phyloP scores from a whole-genome alignment of 2,797 vertebrate genomes.

The Petrocephalus sullivani region DNA sequence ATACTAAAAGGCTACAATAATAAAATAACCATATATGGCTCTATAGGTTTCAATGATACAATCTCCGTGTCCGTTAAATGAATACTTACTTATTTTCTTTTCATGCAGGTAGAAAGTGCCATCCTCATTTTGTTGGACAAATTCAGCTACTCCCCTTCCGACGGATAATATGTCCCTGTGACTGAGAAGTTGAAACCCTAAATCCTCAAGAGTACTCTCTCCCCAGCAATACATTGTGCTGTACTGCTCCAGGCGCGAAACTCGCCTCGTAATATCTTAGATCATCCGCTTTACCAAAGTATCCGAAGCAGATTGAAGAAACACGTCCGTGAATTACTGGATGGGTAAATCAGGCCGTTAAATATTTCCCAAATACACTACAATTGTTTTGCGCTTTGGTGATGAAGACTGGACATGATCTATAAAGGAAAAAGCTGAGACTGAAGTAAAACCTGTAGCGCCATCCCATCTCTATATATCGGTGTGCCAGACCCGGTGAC shows the following conservation, averaged over 20 bases:
- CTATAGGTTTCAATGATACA: neutral
- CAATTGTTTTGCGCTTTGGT: no score
- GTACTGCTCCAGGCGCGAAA: neutral
- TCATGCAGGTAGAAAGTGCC: constrained; percentile 10
- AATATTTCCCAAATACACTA: neutral
- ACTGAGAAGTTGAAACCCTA: neutral
- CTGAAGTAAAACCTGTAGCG: no score
- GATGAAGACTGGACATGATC: no score
- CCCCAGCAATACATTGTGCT: constrained; percentile 38
- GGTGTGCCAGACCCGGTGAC: neutral
- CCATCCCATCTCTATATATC: neutral
- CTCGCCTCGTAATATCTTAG: neutral
- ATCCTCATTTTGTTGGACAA: constrained; percentile 28
- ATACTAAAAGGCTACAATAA: neutral
- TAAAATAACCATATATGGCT: neutral
- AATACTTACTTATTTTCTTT: constrained; percentile 36
- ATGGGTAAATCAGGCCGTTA: neutral
- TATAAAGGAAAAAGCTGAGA: no score
- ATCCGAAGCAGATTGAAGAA: neutral
- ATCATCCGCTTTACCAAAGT: neutral
- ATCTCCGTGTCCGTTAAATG: no score
- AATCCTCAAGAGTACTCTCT: constrained; percentile 32
- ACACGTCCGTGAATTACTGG: neutral
- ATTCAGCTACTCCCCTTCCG: constrained; percentile 28
- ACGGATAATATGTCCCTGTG: constrained; percentile 12